Percentiles rank a stretch among this genome's conserved stretches.
phyloP scores from a whole-genome alignment of 2,888 invertebrate species.

The Caenorhabditis afra region DNA sequence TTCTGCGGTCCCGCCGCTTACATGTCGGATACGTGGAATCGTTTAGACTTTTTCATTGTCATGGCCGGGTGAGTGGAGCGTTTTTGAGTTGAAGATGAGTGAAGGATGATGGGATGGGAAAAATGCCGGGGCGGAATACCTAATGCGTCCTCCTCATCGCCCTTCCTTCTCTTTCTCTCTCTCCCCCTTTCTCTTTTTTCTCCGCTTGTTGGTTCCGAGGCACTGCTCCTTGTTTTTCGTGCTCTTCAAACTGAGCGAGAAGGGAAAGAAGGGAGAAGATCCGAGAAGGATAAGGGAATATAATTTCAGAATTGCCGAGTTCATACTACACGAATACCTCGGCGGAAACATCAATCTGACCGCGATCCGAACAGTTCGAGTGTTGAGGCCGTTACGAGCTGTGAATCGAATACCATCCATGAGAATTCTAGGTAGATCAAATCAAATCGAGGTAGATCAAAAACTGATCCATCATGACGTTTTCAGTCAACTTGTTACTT shows the following conservation, averaged over 20 bases:
- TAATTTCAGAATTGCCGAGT: slow-evolving; percentile 82
- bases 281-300: neutral
- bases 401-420: slow-evolving; percentile 99
- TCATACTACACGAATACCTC: slow-evolving; percentile 87
- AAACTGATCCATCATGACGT: neutral
- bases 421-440: slow-evolving; percentile 76
- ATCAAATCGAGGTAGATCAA: neutral
- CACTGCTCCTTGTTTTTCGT: slow-evolving; percentile 21
- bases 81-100: slow-evolving; percentile 29
- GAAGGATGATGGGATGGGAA: slow-evolving; percentile 36
- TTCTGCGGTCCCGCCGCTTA: slow-evolving; percentile 92
- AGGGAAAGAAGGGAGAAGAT: neutral
- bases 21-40: slow-evolving; percentile 98
- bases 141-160: slow-evolving; percentile 24
- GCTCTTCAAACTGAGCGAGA: neutral
- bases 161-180: too few relatives aligned
- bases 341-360: slow-evolving; percentile 95
- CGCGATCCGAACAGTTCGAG: slow-evolving; percentile 97
- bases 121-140: slow-evolving; percentile 48
- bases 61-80: slow-evolving; percentile 88
- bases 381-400: slow-evolving; percentile 94
- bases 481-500: slow-evolving; percentile 94
- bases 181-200: too few relatives aligned
- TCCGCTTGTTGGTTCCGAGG: slow-evolving; percentile 4
- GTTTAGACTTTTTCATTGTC: slow-evolving; percentile 97